Percentiles rank a stretch among this genome's conserved stretches.
phyloP scores from a whole-genome alignment of 1,140 invertebrate genomes.

The Harlomillsia oculata region DNA sequence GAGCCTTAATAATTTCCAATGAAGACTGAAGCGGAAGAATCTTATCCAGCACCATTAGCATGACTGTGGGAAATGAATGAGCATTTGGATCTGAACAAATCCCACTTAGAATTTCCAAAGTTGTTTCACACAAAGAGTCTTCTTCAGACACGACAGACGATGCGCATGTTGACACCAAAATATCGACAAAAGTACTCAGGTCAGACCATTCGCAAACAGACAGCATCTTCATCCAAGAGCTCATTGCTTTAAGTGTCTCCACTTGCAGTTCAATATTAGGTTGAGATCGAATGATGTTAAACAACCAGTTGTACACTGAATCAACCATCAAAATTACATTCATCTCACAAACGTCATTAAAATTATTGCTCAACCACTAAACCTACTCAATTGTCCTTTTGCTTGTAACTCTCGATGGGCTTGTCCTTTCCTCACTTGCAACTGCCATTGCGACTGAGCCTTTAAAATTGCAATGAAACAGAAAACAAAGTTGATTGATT shows the following conservation, averaged over 20 bases:
- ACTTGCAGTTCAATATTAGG: slow-evolving; percentile 20
- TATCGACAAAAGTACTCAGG: slow-evolving; percentile 14
- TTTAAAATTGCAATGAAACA: too few relatives aligned
- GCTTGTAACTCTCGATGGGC: slow-evolving; percentile 25
- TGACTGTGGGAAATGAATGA: slow-evolving; percentile 23
- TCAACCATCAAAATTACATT: background rate
- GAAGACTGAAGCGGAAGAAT: slow-evolving; percentile 27
- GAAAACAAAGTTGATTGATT: background rate
- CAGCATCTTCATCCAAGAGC: slow-evolving; percentile 32
- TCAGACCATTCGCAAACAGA: slow-evolving; percentile 30
- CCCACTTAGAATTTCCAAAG: slow-evolving; percentile 28
- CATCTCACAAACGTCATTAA: background rate
- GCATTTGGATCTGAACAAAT: slow-evolving; percentile 30
- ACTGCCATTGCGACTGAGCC: slow-evolving; percentile 30
- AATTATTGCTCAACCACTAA: background rate
- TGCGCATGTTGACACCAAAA: slow-evolving; percentile 14
- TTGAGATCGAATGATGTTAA: slow-evolving; percentile 24
- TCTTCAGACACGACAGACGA: slow-evolving; percentile 18
- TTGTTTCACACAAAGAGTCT: slow-evolving; percentile 23
- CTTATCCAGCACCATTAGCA: slow-evolving; percentile 27
- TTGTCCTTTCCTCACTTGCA: slow-evolving; percentile 18
- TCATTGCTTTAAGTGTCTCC: slow-evolving; percentile 28
- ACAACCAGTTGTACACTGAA: slow-evolving; percentile 34
- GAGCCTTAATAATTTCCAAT: slow-evolving; percentile 20
- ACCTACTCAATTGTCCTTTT: slow-evolving; percentile 33